phyloP scores from a whole-genome alignment of 1,140 invertebrate genomes.

The Heliconius melpomene region DNA sequence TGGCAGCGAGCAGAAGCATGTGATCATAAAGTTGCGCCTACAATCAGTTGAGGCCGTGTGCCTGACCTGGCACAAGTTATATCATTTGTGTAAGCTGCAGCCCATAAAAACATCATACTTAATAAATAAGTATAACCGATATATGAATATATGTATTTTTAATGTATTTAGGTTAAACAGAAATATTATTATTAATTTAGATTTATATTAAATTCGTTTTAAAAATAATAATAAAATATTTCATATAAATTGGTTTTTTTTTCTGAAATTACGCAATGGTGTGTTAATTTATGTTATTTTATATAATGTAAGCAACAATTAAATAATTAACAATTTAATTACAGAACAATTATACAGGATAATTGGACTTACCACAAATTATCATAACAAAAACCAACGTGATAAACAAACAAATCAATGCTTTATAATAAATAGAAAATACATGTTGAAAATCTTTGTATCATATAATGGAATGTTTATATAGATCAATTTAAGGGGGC shows the following conservation, averaged over 20 bases:
- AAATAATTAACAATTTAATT: conserved; percentile 28
- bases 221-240: neutral
- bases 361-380: conserved; percentile 32
- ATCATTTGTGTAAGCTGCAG: neutral
- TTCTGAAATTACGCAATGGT: neutral
- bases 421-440: neutral
- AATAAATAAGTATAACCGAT: neutral
- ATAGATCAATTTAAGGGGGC: neutral
- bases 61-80: conserved; percentile 56
- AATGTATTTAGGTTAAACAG: neutral
- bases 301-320: neutral
- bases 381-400: conserved; percentile 24
- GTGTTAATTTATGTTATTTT: neutral
- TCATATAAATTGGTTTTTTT: neutral
- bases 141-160: neutral
- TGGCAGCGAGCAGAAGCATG: conserved; percentile 69
- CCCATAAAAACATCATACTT: neutral
- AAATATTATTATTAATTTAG: neutral
- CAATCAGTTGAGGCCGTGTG: conserved; percentile 59
- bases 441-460: neutral
- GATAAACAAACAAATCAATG: conserved; percentile 10
- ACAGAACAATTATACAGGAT: conserved; percentile 30
- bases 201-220: neutral
- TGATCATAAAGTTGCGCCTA: conserved; percentile 71
- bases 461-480: neutral